A percentile compares a stretch with the other conserved stretches of the same genome.
phyloP scores from a whole-genome alignment of 2,888 invertebrate genomes.

The Perizoma flavofasciatum region DNA sequence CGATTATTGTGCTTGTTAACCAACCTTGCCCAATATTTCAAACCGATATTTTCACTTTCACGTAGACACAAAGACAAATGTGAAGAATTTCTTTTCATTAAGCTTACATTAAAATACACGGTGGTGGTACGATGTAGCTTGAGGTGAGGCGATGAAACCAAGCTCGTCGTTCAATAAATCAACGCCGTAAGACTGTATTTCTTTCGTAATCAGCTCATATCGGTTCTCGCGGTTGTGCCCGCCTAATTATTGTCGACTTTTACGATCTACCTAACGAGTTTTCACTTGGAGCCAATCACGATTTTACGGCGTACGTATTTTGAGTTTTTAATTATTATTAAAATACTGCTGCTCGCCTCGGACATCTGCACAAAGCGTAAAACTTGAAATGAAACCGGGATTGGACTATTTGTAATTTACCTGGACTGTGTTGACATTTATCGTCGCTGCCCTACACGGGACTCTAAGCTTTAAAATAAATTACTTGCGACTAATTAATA shows the following conservation, averaged over 20 bases:
- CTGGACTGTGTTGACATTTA: slow-evolving; percentile 30
- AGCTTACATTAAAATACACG: slow-evolving; percentile 62
- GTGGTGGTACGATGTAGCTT: slow-evolving; percentile 42
- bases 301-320: slow-evolving; percentile 76
- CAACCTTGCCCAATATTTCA: slow-evolving; percentile 46
- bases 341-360: slow-evolving; percentile 34
- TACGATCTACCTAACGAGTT: slow-evolving; percentile 81
- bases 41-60: slow-evolving; percentile 53
- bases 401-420: slow-evolving; percentile 29
- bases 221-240: slow-evolving; percentile 76
- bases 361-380: slow-evolving; percentile 40
- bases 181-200: slow-evolving; percentile 79
- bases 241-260: slow-evolving; percentile 83
- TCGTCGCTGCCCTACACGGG: slow-evolving; percentile 16
- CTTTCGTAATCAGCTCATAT: slow-evolving; percentile 83
- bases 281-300: slow-evolving; percentile 82
- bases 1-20: slow-evolving; percentile 45
- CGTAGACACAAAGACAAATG: slow-evolving; percentile 64
- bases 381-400: slow-evolving; percentile 33
- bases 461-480: slow-evolving; percentile 23
- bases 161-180: slow-evolving; percentile 72
- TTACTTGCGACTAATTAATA: slow-evolving; percentile 23
- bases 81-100: slow-evolving; percentile 71
- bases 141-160: slow-evolving; percentile 68
- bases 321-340: slow-evolving; percentile 72